Conservation (phyloP, 2,888 invertebrate species). For the Teleiodes luculella region DNA sequence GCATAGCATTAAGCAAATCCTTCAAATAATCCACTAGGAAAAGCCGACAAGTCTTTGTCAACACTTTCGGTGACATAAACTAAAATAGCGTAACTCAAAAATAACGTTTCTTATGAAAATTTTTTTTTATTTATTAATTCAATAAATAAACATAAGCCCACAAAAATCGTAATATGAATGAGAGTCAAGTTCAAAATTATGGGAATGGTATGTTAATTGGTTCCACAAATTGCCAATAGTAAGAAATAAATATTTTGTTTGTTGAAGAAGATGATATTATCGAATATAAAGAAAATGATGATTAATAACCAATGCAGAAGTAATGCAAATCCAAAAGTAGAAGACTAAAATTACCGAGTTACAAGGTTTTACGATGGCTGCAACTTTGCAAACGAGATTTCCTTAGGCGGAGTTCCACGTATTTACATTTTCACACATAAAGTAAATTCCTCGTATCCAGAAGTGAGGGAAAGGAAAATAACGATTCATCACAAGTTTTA, state of each 20-base stretch:
- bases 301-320: too few relatives aligned
- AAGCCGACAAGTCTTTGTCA: conserved; percentile 69
- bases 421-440: conserved; percentile 76
- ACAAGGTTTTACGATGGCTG: background rate
- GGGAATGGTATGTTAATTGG: too few relatives aligned
- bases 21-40: conserved; percentile 69
- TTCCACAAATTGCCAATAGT: too few relatives aligned
- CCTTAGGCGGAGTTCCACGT: conserved; percentile 59
- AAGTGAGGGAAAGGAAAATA: conserved; percentile 64
- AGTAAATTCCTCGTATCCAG: conserved; percentile 66
- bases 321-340: too few relatives aligned
- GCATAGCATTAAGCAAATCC: conserved; percentile 70
- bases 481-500: conserved; percentile 75
- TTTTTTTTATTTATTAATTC: background rate
- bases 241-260: too few relatives aligned
- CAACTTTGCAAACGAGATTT: conserved; percentile 52
- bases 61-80: conserved; percentile 39
- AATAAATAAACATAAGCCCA: too few relatives aligned
- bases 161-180: too few relatives aligned
- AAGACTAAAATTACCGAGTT: background rate
- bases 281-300: too few relatives aligned
- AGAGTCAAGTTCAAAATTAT: too few relatives aligned
- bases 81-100: background rate
- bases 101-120: background rate
- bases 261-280: too few relatives aligned